Conservation (phyloP, 2,888 invertebrate species). For the Acrobeloides nanus region DNA sequence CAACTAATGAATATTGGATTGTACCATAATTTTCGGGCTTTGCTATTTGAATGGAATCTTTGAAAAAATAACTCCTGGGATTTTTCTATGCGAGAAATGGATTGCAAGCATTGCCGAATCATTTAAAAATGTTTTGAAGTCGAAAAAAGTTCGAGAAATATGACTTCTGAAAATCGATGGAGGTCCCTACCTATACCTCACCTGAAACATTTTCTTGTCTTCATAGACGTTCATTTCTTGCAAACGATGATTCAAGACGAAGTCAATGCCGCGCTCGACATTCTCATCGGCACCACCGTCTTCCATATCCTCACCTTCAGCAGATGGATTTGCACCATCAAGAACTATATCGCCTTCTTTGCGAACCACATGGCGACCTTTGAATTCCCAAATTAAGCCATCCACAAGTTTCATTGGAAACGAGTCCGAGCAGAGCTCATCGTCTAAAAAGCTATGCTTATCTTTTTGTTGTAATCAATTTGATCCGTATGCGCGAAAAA, state of each 20-base stretch:
- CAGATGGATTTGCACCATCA: slow-evolving; percentile 83
- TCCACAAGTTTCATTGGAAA: slow-evolving; percentile 85
- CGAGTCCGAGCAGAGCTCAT: slow-evolving; percentile 95
- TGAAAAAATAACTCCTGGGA: too few species aligned
- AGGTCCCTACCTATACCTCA: too few species aligned
- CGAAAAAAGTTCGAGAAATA: too few species aligned
- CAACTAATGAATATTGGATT: too few species aligned
- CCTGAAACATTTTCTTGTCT: slow-evolving; percentile 67
- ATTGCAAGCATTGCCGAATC: too few species aligned
- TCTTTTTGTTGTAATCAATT: too few species aligned
- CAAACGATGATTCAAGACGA: slow-evolving; percentile 75
- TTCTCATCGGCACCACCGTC: slow-evolving; percentile 62
- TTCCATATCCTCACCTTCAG: slow-evolving; percentile 69
- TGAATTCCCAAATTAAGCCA: slow-evolving; percentile 64
- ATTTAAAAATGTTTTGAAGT: too few species aligned
- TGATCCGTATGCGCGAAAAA: too few species aligned
- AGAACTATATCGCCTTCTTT: slow-evolving; percentile 68
- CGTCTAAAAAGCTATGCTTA: slow-evolving; percentile 77
- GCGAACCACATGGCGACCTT: slow-evolving; percentile 64
- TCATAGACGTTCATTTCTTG: slow-evolving; percentile 64
- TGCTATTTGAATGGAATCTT: too few species aligned
- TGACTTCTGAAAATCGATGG: too few species aligned
- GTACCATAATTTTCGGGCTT: too few species aligned
- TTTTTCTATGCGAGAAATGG: too few species aligned
- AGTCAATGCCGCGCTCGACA: slow-evolving; percentile 77